Evolutionary conservation across 1,140 invertebrate genomes (phyloP), one percentile per base, ranked within the genome.

Genomic region (Drosophila ercepeae): DNA sequence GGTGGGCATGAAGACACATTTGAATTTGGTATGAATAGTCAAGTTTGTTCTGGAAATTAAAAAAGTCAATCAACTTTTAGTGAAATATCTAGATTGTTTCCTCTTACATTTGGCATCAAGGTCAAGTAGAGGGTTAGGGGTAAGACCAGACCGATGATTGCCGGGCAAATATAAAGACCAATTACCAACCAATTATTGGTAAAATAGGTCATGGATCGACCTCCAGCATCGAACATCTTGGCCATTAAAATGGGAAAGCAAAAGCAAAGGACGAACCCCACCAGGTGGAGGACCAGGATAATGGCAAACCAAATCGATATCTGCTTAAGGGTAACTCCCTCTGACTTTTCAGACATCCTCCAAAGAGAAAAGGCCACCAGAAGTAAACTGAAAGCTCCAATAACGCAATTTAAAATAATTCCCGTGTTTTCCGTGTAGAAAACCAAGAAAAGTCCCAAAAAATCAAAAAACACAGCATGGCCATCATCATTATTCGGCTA

Each of bases 401-500:
- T 91, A 49, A 78, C 67, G 19, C 92, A 71, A 90, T 95, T 95
- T n/a, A 95, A 89, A 67, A 93, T 71, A 64, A 92, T 92, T 1
- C 93, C 93, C 3, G 93, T 81, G 6, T 92, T 83, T 73, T 94
- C 93, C 5, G 93, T 92, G 92, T 94, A 95, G 60, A 93, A 86
- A 8, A 95, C 89, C 48, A 96, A 94, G 74, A 95, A 95, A 3
- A 94, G 91, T 7, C 96, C 96, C 16, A 97, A 77, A 73, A 96
- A 93, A 90, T 97, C 96, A 91, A 96, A 97, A 86, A 95, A 97
- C 0, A 96, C 94, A 49, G 95, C 92, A 71, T 94, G 93, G 6
- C 93, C 92, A 69, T 91, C 75, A 13, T 88, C 70, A 18, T 77
- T n/a, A 86, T 46, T 92, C 75, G 67, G 92, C 82, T 16, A 84